Evolutionary conservation across 1,140 invertebrate genomes (phyloP), one percentile per base, ranked within the genome.

Genomic region (Caerostris darwini): DNA sequence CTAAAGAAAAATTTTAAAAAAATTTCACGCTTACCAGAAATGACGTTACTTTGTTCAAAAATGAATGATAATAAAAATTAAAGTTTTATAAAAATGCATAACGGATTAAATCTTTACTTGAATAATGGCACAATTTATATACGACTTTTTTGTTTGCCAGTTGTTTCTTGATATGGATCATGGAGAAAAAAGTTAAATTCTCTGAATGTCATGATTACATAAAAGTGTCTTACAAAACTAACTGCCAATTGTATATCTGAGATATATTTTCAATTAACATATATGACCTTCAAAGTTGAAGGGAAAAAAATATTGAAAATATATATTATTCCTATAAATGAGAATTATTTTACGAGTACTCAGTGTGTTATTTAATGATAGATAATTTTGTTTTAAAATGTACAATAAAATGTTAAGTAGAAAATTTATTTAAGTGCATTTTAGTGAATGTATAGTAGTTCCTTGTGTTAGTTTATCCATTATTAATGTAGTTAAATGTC

Each of bases 221-320:
- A 14, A 57, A 90, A 90, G 89, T 90, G 89, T 90, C 89, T 90
- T 90, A 90, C 59, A n/a, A 19, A 90, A 57, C 17, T 81, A 19
- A 90, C 89, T 90, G 89, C 89, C 89, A 90, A 58, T 34, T 90
- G 69, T 81, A 90, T 83, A 83, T 71, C 19, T 90, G 7, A 81
- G 34, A 81, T 71, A 59, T 81, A 90, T 90, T 90, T 90, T 81
- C 89, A 57, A 77, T 90, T 81, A 83, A 83, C 12, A 3, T 8
- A 3, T 6, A 83, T 57, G 34, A 34, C 56, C 82, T 57, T 83
- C 19, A n/a, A 34, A 17, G 12, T 50, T 50, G 34, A 77, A 14
- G 10, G 71, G 19, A 77, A 50, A 77, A 50, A 77, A 77, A 77
- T 34, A 53, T 50, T 77, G 71, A 77, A 77, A 77, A 77, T 77